Evolutionary conservation across 2,797 vertebrate genomes (phyloP).

Genomic region (Centroberyx gerrardi): DNA sequence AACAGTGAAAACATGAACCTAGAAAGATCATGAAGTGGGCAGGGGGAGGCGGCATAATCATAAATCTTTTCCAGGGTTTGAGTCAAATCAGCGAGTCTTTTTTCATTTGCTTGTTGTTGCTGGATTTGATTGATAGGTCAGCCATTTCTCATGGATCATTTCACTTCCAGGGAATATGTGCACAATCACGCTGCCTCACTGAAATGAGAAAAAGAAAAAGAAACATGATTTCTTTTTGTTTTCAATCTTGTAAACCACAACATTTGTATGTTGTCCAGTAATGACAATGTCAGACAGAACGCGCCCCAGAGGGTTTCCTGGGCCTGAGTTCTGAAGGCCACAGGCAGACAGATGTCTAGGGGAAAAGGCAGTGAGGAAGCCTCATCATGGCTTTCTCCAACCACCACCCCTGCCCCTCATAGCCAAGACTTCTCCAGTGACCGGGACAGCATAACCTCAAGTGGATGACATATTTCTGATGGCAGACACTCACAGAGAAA

Average conservation of each 20-base stretch:
- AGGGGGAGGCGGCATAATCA: slow-evolving; percentile 40
- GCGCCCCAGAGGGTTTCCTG: slow-evolving; percentile 64
- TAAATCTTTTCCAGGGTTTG: slow-evolving; percentile 49
- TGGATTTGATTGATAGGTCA: slow-evolving; percentile 71
- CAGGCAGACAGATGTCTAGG: slow-evolving; percentile 79
- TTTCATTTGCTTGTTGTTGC: slow-evolving; percentile 50
- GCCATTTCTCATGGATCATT: slow-evolving; percentile 65
- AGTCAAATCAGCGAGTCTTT: slow-evolving; percentile 55
- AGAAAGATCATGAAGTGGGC: slow-evolving; percentile 29
- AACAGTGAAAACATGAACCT: slow-evolving; percentile 27
- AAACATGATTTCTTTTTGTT: slow-evolving; percentile 69
- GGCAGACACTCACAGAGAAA: slow-evolving; percentile 69
- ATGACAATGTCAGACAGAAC: slow-evolving; percentile 76
- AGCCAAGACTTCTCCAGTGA: slow-evolving; percentile 77
- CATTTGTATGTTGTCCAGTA: slow-evolving; percentile 79
- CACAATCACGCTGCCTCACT: slow-evolving; percentile 52
- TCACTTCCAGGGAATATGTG: slow-evolving; percentile 68
- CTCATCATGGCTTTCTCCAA: slow-evolving; percentile 71
- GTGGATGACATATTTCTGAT: slow-evolving; percentile 74
- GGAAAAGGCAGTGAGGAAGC: slow-evolving; percentile 70
- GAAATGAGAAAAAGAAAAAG: slow-evolving; percentile 48
- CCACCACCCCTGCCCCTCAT: slow-evolving; percentile 69
- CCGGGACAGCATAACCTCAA: slow-evolving; percentile 76
- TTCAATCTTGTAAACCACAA: slow-evolving; percentile 76
- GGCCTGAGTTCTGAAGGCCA: slow-evolving; percentile 73